These are phyloP conservation scores for Xenentodon cancila DNA, from an alignment of 2,797 vertebrate genomes.

Conservation along the genomic window DNA sequence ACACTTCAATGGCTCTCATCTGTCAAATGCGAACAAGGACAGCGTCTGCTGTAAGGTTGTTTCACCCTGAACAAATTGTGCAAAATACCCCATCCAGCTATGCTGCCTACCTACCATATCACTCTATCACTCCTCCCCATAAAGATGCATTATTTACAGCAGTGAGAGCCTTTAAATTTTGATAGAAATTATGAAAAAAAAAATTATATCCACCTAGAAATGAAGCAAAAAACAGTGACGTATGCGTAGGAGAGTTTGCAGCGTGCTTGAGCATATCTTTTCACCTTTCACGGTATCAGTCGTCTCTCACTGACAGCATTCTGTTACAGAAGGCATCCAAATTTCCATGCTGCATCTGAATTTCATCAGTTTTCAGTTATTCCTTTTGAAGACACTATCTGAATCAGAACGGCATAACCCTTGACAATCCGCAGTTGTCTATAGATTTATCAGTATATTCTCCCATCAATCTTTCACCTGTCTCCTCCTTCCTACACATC, in stretches of 20 bases:
- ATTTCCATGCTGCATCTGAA: conserved; percentile 55
- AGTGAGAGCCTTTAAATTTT: conserved; percentile 58
- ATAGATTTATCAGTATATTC: conserved; percentile 58
- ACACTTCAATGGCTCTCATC: no score
- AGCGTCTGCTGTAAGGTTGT: no score
- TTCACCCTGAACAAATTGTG: no score
- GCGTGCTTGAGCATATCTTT: conserved; percentile 66
- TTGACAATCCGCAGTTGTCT: conserved; percentile 60
- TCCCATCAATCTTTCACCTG: conserved; percentile 65
- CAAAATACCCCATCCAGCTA: no score
- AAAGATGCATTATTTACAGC: conserved; percentile 55
- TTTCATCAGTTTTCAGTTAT: conserved; percentile 67
- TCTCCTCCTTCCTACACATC: conserved; percentile 23
- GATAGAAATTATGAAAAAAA: conserved; percentile 44
- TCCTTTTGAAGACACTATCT: conserved; percentile 70
- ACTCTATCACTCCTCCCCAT: conserved; percentile 5
- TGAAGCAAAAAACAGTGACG: conserved; percentile 57
- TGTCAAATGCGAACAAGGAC: no score
- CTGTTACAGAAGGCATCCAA: conserved; percentile 49
- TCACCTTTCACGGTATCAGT: conserved; percentile 65
- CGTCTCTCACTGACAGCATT: conserved; percentile 42
- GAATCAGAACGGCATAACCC: conserved; percentile 57
- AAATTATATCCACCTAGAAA: conserved; percentile 11
- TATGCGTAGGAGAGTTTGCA: conserved; percentile 54
- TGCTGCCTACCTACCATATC: no score